A percentile compares a stretch with the other conserved stretches of the same genome.
Evolutionary conservation across 2,113 vertebrate genomes (phyloP).

Genomic region (Rhinoptilus africanus): DNA sequence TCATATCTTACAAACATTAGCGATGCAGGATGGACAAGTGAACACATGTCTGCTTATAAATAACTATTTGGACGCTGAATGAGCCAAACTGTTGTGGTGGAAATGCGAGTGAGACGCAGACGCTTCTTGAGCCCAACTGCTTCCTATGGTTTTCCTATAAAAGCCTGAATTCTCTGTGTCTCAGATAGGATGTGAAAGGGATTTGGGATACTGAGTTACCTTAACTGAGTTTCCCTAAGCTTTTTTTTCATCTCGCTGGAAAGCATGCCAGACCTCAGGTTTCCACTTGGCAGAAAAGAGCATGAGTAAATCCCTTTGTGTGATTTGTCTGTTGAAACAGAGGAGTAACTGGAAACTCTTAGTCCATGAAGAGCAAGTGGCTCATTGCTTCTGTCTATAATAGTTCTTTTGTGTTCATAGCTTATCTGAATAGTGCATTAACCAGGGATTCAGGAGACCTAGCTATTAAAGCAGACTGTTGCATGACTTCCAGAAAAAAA

Average conservation of each 20-base stretch:
- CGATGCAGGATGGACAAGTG: neutral
- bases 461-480: neutral
- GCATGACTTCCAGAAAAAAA: neutral
- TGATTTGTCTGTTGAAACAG: neutral
- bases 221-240: neutral
- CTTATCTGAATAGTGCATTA: neutral
- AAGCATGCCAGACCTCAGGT: conserved; percentile 1
- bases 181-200: neutral
- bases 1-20: neutral
- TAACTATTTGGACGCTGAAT: neutral
- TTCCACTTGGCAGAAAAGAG: neutral
- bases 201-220: neutral
- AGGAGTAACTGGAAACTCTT: neutral
- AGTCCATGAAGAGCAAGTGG: neutral
- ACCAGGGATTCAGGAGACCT: neutral
- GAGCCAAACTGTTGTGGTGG: neutral
- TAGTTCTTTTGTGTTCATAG: neutral
- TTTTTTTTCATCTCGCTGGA: neutral
- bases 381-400: neutral
- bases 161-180: neutral
- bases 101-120: neutral
- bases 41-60: conserved; percentile 28
- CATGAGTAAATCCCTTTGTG: neutral
- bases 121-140: neutral
- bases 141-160: neutral